Base-by-base conservation (phyloP, 2,888 invertebrate species). In the Drosophila anomelani region DNA sequence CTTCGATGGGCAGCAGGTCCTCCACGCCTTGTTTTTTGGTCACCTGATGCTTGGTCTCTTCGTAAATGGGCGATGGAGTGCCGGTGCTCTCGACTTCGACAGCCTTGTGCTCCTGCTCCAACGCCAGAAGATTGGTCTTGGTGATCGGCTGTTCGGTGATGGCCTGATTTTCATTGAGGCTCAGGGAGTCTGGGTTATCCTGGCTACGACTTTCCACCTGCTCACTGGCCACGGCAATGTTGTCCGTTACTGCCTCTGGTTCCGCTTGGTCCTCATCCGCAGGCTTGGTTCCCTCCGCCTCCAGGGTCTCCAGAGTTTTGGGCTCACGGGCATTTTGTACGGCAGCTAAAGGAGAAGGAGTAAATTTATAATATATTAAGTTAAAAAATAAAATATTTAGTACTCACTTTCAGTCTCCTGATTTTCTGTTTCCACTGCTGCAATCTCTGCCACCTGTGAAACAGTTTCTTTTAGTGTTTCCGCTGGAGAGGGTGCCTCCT, bases 1-100 rank as follows among this genome's bases (percentile, higher is more conserved):
- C 26, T 9, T 76, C 78, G n/a, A 76, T 55, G 10, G 83, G 75
- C 17, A 76, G 54, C 7, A 79, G 47, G n/a, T 81, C 72, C 13
- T 82, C 85, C 1, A 85, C 85, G 4, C 85, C 85, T 38, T 87
- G 85, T 23, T 85, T 85, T 32, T 89, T 85, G 34, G 88, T 88
- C 41, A 85, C 88, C 23, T 85, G 85, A 49, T 85, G 85, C 43
- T 89, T 80, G 41, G 75, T 47, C n/a, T 67, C 57, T 44, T 87
- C 88, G 4, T 58, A 63, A n/a, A 15, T 44, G 39, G 89, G 66
- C 17, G 46, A 39, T 1, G 74, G 62, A 12, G 80, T 76, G 17
- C 70, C 73, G 20, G 51, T 47, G 9, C 10, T 51, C 3, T 57
- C 60, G 15, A 26, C 54, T 4, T 60, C 64, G 0, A 63, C 32